A percentile compares a stretch with the other conserved stretches of the same genome.
phyloP scores from a whole-genome alignment of 2,113 vertebrate genomes.

The Heterotis niloticus region DNA sequence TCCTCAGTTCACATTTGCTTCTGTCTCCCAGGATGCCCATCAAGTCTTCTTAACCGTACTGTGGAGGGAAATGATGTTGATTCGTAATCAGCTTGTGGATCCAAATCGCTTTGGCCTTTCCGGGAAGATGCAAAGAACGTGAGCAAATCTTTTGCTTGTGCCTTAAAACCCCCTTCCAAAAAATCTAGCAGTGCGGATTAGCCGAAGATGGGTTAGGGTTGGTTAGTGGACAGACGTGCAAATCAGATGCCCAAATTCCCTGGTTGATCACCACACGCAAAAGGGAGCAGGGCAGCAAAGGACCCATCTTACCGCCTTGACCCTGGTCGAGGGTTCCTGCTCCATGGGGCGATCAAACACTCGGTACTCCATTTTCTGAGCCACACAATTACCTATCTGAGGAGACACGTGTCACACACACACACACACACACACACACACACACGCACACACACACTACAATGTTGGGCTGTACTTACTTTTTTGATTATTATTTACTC shows the following conservation, averaged over 20 bases:
- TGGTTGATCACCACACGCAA: constrained; percentile 29
- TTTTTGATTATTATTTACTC: too few relatives aligned
- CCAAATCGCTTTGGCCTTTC: background rate
- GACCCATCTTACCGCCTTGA: constrained; percentile 71
- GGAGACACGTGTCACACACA: constrained; percentile 52
- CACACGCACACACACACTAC: too few relatives aligned
- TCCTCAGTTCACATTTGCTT: too few relatives aligned
- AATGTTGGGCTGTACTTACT: too few relatives aligned
- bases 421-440: constrained; percentile 15
- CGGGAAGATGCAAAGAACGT: background rate
- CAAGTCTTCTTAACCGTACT: too few relatives aligned
- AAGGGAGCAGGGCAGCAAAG: constrained; percentile 29
- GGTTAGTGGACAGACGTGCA: constrained; percentile 36
- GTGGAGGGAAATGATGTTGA: background rate
- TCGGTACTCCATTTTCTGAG: constrained; percentile 76
- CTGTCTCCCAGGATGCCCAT: too few relatives aligned
- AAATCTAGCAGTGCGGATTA: background rate
- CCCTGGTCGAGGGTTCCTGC: constrained; percentile 69
- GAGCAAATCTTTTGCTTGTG: background rate
- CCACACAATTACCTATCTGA: constrained; percentile 78
- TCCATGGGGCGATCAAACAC: constrained; percentile 72
- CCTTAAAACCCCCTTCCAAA: background rate
- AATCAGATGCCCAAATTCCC: constrained; percentile 19
- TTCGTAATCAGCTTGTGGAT: background rate
- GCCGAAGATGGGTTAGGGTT: constrained; percentile 10